phyloP scores from a whole-genome alignment of 2,113 vertebrate genomes.

The Cyanoderma ruficeps region DNA sequence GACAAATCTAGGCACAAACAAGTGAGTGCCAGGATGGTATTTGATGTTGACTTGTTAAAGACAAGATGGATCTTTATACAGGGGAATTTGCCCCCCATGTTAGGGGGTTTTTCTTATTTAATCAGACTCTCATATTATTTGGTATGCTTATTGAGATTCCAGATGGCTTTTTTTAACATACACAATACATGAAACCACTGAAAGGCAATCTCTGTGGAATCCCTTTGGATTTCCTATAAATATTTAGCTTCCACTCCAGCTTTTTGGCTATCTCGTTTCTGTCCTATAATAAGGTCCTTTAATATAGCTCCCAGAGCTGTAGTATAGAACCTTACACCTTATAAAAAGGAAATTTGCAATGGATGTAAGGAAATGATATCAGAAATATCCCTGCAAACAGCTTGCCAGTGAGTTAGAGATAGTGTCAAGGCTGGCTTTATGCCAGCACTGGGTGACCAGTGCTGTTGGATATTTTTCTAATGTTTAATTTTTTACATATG shows the following conservation, averaged over 20 bases:
- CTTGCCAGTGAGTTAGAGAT: neutral
- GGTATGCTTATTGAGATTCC: neutral
- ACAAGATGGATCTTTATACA: neutral
- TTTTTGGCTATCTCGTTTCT: slow-evolving; percentile 22
- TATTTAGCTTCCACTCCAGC: neutral
- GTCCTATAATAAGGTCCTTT: neutral
- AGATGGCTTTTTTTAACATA: neutral
- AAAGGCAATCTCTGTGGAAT: slow-evolving; percentile 12
- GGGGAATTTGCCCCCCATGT: neutral
- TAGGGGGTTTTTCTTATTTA: neutral
- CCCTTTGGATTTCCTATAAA: neutral
- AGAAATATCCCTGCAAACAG: slow-evolving; percentile 3
- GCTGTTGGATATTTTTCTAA: neutral
- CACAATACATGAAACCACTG: neutral
- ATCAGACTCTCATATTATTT: neutral
- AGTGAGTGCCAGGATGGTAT: neutral
- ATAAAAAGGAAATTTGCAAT: slow-evolving; percentile 38
- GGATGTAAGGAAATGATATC: slow-evolving; percentile 2
- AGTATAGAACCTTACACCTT: slow-evolving; percentile 16
- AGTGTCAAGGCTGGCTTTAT: neutral
- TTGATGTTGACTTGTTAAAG: neutral
- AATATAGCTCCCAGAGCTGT: neutral
- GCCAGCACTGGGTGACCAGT: neutral
- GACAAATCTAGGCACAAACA: neutral
- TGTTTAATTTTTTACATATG: slow-evolving; percentile 23